phyloP scores from a whole-genome alignment of 1,140 invertebrate species.

The Metaphire vulgaris region DNA sequence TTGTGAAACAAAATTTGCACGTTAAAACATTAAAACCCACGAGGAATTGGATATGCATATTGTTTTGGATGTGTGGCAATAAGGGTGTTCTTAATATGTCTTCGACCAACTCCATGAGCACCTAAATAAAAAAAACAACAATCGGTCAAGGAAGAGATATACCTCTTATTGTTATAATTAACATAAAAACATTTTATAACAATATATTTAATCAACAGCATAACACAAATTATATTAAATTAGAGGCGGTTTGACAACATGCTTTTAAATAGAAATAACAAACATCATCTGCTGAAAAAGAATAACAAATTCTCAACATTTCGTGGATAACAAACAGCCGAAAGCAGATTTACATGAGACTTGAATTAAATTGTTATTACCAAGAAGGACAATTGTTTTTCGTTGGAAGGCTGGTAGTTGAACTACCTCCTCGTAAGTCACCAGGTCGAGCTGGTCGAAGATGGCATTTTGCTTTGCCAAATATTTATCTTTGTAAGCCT shows the following conservation, averaged over 20 bases:
- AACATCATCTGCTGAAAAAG: too few species aligned
- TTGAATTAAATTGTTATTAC: conserved; percentile 28
- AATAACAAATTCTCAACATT: too few species aligned
- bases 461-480: conserved; percentile 93
- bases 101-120: conserved; percentile 81
- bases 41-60: conserved; percentile 96
- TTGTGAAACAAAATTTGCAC: too few species aligned
- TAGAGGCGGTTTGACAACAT: background rate
- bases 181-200: too few species aligned
- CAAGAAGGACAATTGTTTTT: conserved; percentile 53
- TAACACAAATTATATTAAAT: background rate
- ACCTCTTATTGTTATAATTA: too few species aligned
- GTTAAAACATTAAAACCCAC: conserved; percentile 62
- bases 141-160: conserved; percentile 42
- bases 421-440: conserved; percentile 95
- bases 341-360: background rate
- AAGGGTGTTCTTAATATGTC: conserved; percentile 94
- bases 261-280: background rate
- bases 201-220: too few species aligned
- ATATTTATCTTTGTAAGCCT: conserved; percentile 94
- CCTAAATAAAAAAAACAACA: conserved; percentile 64
- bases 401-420: conserved; percentile 71
- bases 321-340: too few species aligned
- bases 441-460: conserved; percentile 87
- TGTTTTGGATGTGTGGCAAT: conserved; percentile 89